Evolutionary conservation across 2,113 vertebrate species (phyloP).

Genomic region (Apus apus): DNA sequence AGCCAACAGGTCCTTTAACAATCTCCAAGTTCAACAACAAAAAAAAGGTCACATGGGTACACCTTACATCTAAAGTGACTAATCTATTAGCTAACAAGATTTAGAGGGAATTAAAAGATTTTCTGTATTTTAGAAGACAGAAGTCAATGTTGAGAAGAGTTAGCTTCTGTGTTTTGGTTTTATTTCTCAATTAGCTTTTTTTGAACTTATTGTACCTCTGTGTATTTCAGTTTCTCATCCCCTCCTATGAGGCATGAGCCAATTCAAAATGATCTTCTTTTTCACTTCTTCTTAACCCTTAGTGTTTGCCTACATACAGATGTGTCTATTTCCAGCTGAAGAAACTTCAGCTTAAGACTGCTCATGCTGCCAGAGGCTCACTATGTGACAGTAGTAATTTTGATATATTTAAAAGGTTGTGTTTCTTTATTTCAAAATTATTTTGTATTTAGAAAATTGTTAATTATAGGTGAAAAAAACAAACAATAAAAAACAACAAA

Average conservation of each 20-base stretch:
- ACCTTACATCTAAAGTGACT: not conserved
- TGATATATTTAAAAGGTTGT: not conserved
- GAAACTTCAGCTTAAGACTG: not conserved
- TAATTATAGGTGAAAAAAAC: not conserved
- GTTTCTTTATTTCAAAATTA: not conserved
- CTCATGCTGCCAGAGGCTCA: not conserved
- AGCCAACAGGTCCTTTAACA: not conserved
- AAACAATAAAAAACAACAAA: too few species aligned
- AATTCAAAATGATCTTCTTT: not conserved
- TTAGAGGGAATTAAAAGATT: not conserved
- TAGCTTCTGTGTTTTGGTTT: not conserved
- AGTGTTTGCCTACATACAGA: not conserved
- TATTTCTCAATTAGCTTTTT: not conserved
- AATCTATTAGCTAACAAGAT: not conserved
- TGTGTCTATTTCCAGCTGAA: not conserved
- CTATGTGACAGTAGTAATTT: not conserved
- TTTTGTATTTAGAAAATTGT: not conserved
- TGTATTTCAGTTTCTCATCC: not conserved
- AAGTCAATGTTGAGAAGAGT: not conserved
- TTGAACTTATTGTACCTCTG: not conserved
- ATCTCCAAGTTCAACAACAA: not conserved
- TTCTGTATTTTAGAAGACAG: not conserved
- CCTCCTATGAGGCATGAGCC: not conserved
- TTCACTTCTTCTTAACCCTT: not conserved
- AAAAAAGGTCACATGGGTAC: not conserved